Conservation (phyloP, 2,888 invertebrate species). For the Cremastobaeus sp. region DNA sequence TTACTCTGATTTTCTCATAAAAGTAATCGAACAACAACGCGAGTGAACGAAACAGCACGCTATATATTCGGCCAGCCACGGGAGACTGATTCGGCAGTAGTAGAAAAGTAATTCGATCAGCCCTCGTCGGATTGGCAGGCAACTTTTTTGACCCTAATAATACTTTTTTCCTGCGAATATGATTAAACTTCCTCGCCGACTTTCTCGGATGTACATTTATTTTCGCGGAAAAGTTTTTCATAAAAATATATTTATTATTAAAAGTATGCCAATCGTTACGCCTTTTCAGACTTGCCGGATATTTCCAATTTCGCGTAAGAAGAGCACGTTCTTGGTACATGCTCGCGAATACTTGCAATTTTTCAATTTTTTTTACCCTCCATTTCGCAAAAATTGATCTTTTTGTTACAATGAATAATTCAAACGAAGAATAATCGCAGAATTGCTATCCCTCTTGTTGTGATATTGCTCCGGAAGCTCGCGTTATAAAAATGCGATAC, state of each 20-base stretch:
- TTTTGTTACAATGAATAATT: constrained; percentile 3
- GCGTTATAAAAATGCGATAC: neutral
- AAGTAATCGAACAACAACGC: constrained; percentile 3
- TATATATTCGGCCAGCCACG: constrained; percentile 5
- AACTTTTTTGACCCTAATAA: constrained; percentile 26
- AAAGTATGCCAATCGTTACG: constrained; percentile 29
- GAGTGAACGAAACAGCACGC: constrained; percentile 3
- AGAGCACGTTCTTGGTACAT: constrained; percentile 5
- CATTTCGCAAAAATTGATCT: constrained; percentile 4
- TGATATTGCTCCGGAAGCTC: too few species aligned
- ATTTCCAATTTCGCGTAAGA: constrained; percentile 13
- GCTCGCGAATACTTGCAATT: neutral
- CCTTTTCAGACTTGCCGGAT: constrained; percentile 16
- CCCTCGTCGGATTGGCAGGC: constrained; percentile 8
- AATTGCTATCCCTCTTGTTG: too few species aligned
- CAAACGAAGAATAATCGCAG: too few species aligned
- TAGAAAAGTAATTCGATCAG: constrained; percentile 49
- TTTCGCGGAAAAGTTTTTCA: constrained; percentile 20
- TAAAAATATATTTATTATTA: constrained; percentile 47
- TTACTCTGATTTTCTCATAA: neutral
- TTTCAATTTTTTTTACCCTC: constrained; percentile 20
- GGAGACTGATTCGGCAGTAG: constrained; percentile 17
- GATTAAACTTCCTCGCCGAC: constrained; percentile 35
- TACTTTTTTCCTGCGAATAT: constrained; percentile 31
- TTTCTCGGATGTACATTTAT: constrained; percentile 27